Percentiles rank a stretch among this genome's conserved stretches.
Conservation (phyloP, 2,888 invertebrate species). For the Megalurothrips usitatus region DNA sequence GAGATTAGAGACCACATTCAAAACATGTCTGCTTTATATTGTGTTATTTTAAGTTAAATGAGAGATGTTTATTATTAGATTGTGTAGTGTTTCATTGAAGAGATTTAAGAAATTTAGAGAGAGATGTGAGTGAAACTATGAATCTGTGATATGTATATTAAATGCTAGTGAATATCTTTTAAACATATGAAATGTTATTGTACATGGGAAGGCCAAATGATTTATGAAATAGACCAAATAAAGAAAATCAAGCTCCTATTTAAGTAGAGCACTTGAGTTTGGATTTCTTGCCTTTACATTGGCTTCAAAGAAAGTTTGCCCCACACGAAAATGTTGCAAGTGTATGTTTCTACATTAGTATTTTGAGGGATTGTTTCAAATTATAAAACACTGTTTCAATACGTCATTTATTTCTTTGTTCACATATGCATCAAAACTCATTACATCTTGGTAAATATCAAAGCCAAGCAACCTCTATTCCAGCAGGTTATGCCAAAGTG, state of each 20-base stretch:
- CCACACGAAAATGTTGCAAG: too few species aligned
- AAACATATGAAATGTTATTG: constrained; percentile 13
- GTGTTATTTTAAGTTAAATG: neutral
- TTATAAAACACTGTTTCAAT: too few species aligned
- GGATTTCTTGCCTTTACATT: too few species aligned
- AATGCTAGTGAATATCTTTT: constrained; percentile 10
- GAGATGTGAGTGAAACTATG: neutral
- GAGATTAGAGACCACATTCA: neutral
- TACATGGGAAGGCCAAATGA: constrained; percentile 5
- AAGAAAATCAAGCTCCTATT: neutral
- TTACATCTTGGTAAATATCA: too few species aligned
- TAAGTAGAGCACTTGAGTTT: too few species aligned
- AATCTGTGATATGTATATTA: neutral
- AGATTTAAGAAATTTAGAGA: neutral
- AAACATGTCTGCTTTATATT: neutral
- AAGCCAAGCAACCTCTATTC: too few species aligned
- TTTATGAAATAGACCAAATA: constrained; percentile 1
- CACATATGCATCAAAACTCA: too few species aligned
- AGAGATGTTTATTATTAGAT: neutral
- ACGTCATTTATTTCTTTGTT: too few species aligned
- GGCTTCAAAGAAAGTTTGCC: too few species aligned
- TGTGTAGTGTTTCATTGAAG: neutral
- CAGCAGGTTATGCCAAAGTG: too few species aligned
- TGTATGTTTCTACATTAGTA: too few species aligned
- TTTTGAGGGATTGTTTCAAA: too few species aligned